Base-by-base conservation (phyloP, 2,797 vertebrate genomes). In the Anabas testudineus region DNA sequence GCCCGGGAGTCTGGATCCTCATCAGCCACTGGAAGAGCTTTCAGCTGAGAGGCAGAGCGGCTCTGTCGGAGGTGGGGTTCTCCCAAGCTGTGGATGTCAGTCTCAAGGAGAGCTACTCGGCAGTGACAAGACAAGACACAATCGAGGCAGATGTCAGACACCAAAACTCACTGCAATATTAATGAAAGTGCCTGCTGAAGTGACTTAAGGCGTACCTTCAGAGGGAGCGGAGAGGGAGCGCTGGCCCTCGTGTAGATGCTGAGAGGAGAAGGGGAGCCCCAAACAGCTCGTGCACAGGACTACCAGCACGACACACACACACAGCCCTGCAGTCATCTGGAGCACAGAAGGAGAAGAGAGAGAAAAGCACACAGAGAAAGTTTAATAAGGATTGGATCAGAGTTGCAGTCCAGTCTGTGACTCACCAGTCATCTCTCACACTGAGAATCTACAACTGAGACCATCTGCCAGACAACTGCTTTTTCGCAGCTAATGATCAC, bases 261-360 rank as follows among this genome's bases (percentile, higher is more conserved):
- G 90, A 39, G 86, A 85, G 24, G 92, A 79, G 73, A 88, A 81
- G 0, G 94, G 95, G 86, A 96, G 95, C 54, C 95, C 95, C 5
- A 95, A 80, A 68, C 94, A 95, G 89, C 94, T 95, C 0, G 57
- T 88, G 0, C 94, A 96, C 80, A 99, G 91, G 62, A 95, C 92
- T 2, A 91, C 95, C 59, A 98, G 90, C 87, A 98, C 39, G 69
- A 96, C 78, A 37, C 95, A 97, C 87, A 97, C 82, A 82, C 95
- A 94, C 57, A 96, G 76, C 70, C 95, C 83, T n/a, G 87, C 85
- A 85, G 85, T 81, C 92, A 74, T 93, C 92, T 93, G 45, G 61
- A 72, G 57, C 24, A 56, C 10, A 71, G 5, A 21, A 28, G 66
- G 32, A 13, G 8, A 39, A 36, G 52, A 58, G n/a, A 19, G 32